These are phyloP conservation scores for Coecobrya sp. DNA, from an alignment of 2,888 invertebrate genomes.

Conservation along the genomic window DNA sequence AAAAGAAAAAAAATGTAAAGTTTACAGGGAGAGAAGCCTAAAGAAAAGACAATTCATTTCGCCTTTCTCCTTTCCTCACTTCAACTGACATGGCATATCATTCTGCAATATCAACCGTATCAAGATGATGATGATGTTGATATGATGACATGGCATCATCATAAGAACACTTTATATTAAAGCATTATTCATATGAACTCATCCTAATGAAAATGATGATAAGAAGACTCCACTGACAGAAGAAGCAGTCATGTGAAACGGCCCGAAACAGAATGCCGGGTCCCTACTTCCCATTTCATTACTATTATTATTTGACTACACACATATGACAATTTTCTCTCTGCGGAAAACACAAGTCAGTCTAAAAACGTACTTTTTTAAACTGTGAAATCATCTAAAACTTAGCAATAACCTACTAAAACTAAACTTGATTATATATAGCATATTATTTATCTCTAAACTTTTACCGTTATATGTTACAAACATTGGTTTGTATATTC, in stretches of 20 bases:
- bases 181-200: neutral
- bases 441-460: neutral
- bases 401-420: neutral
- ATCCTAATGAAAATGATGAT: conserved; percentile 9
- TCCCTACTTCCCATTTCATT: neutral
- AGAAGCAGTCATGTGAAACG: conserved; percentile 30
- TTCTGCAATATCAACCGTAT: conserved; percentile 26
- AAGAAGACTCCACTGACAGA: neutral
- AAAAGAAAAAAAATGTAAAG: neutral
- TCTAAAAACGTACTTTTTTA: neutral
- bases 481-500: neutral
- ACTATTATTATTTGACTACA: neutral
- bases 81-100: conserved; percentile 12
- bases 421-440: neutral
- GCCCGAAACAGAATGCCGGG: conserved; percentile 27
- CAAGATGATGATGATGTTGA: conserved; percentile 40
- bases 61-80: conserved; percentile 7
- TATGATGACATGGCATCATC: conserved; percentile 31
- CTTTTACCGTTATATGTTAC: neutral
- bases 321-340: conserved; percentile 9
- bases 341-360: neutral
- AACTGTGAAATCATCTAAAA: neutral
- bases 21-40: neutral
- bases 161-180: neutral
- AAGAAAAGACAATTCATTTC: conserved; percentile 40